Conservation (phyloP, 2,888 invertebrate species). For the Athripsodes cinereus region DNA sequence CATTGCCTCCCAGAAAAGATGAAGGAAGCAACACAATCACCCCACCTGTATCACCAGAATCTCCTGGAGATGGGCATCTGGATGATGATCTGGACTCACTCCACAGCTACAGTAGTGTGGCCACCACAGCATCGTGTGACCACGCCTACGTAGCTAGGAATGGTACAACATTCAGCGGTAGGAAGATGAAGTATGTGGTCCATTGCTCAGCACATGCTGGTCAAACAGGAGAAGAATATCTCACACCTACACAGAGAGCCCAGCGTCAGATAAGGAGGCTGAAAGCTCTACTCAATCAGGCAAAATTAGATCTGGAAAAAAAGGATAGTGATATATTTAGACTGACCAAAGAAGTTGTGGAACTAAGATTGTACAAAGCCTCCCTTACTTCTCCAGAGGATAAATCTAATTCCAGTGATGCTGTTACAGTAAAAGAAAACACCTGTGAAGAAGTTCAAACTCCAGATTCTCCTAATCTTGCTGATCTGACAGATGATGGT, state of each 20-base stretch:
- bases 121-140: slow-evolving; percentile 74
- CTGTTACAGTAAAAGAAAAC: slow-evolving; percentile 68
- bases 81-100: slow-evolving; percentile 72
- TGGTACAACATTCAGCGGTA: slow-evolving; percentile 64
- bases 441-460: slow-evolving; percentile 49
- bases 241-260: slow-evolving; percentile 83
- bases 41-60: slow-evolving; percentile 57
- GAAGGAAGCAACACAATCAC: slow-evolving; percentile 49
- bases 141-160: slow-evolving; percentile 76
- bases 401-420: slow-evolving; percentile 70
- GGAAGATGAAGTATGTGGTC: slow-evolving; percentile 72
- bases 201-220: slow-evolving; percentile 79
- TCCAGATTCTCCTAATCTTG: slow-evolving; percentile 43
- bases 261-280: slow-evolving; percentile 73
- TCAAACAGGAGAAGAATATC: slow-evolving; percentile 72
- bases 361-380: slow-evolving; percentile 72
- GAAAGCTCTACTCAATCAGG: slow-evolving; percentile 64
- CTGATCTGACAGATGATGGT: slow-evolving; percentile 46
- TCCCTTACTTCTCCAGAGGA: slow-evolving; percentile 74
- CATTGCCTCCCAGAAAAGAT: slow-evolving; percentile 15
- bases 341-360: slow-evolving; percentile 73
- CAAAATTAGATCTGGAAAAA: slow-evolving; percentile 69
- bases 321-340: slow-evolving; percentile 77
- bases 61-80: slow-evolving; percentile 42
- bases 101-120: slow-evolving; percentile 72